Conservation (phyloP, 2,797 vertebrate species). For the Eulemur mongoz region DNA sequence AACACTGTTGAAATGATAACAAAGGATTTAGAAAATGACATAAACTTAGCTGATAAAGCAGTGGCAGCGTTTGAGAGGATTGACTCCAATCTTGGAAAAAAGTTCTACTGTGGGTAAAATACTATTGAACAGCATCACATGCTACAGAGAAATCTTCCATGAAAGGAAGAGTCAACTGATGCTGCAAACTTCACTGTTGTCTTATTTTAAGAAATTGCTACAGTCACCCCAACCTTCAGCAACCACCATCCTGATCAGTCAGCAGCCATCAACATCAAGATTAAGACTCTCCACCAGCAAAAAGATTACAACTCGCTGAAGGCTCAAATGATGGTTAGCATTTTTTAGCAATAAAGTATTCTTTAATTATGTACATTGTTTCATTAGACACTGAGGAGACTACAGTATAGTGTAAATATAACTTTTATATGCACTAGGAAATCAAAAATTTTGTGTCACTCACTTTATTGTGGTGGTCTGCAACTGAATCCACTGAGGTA, state of each 20-base stretch:
- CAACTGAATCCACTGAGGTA: neutral
- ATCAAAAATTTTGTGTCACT: neutral
- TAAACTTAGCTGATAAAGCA: neutral
- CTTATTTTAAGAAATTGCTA: neutral
- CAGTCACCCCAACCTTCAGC: neutral
- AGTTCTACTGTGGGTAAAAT: neutral
- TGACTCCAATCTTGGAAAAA: neutral
- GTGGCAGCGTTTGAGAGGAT: neutral
- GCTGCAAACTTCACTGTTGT: neutral
- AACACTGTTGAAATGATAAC: neutral
- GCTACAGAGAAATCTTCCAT: neutral
- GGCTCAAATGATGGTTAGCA: neutral
- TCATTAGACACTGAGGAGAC: neutral
- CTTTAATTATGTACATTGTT: neutral
- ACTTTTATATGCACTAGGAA: neutral
- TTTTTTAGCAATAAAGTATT: neutral
- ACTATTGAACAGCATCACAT: neutral
- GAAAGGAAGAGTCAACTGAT: neutral
- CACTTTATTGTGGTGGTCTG: neutral
- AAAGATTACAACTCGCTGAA: neutral
- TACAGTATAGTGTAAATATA: neutral
- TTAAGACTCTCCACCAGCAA: neutral
- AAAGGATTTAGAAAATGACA: neutral
- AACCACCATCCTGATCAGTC: neutral
- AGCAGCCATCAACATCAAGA: neutral